Base-by-base conservation (phyloP, 2,113 vertebrate genomes). In the Mirounga angustirostris region DNA sequence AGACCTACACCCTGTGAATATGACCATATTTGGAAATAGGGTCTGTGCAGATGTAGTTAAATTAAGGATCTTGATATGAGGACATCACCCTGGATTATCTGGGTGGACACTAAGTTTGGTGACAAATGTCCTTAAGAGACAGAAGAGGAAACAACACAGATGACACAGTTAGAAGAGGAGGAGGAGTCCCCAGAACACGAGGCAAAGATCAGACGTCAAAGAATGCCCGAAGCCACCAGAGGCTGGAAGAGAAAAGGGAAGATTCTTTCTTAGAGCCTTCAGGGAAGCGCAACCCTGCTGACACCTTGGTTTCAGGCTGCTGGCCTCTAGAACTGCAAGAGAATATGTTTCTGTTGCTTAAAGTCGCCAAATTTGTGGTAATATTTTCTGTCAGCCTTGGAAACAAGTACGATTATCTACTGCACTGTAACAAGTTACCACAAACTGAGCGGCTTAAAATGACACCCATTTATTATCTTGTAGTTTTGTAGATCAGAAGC, bases 231-330 rank as follows among this genome's bases (percentile, higher is more conserved):
- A 10, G 54, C 56, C 56, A 50, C 30, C 88, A 65, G 56, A n/a
- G 9, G 0, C 56, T n/a, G 10, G 14, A 73, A 21, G 58, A 40
- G 59, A 79, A n/a, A 33, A 61, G 43, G 24, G 4, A 21, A 1
- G 14, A 10, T 59, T 58, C 81, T 59, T 80, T 36, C 28, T 18
- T 36, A 33, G 59, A 33, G 4, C 30, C 54, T 73, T n/a, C 0
- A 0, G 19, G n/a, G 46, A 2, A 46, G 9, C 9, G 0, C 3
- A 1, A 54, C 18, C 21, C 56, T 40, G 15, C 7, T 0, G 0
- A n/a, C 50, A 76, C 19, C 59, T 59, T 5, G 1, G 43, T 13
- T 83, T 52, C 26, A 12, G 52, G n/a, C 69, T 43, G 33, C 33
- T 2, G 16, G 67, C 3, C 3, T 81, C 26, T 52, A 61, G 43